Conservation (phyloP, 2,888 invertebrate genomes). For the Noctuana brunneofusca region DNA sequence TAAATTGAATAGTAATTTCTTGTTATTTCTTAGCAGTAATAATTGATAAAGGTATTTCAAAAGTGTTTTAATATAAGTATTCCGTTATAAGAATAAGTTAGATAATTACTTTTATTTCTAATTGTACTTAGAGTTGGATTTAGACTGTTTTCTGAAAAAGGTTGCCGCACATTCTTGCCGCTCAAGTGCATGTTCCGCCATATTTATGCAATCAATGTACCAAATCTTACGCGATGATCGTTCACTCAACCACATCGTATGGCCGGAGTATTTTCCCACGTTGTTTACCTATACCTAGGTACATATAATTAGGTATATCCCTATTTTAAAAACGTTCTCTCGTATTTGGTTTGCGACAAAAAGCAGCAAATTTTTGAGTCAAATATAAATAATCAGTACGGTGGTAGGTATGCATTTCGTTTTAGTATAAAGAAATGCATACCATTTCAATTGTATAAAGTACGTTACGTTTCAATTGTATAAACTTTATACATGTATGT, state of each 20-base stretch:
- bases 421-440: no score
- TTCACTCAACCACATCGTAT: conserved; percentile 6
- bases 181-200: conserved; percentile 32
- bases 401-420: no score
- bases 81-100: neutral
- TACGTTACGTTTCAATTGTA: no score
- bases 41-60: conserved; percentile 27
- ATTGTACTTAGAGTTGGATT: neutral
- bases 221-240: conserved; percentile 41
- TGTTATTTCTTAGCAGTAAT: conserved; percentile 29
- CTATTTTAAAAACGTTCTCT: no score
- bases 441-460: no score
- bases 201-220: conserved; percentile 44
- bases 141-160: neutral
- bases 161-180: neutral
- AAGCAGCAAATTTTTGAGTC: no score
- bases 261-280: neutral
- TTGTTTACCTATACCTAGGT: no score
- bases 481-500: no score
- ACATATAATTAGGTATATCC: no score
- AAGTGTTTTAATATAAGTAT: conserved; percentile 20
- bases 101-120: neutral
- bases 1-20: conserved; percentile 33
- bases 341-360: no score
- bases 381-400: no score